Percentiles rank a stretch among this genome's conserved stretches.
phyloP scores from a whole-genome alignment of 2,888 invertebrate genomes.

The Tenthredo notha region DNA sequence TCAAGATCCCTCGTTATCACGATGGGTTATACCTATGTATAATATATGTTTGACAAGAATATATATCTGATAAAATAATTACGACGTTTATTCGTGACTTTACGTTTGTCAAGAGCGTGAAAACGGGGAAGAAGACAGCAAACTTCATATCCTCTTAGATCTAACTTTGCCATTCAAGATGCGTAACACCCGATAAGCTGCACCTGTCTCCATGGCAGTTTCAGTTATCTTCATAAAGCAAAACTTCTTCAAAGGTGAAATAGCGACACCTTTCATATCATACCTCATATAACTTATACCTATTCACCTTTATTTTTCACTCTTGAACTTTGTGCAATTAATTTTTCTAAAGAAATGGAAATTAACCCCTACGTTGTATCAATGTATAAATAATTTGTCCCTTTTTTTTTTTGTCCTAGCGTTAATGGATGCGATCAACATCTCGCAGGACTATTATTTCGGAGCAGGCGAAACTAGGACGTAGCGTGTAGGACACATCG shows the following conservation, averaged over 20 bases:
- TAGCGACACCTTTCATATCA: background rate
- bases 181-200: constrained; percentile 22
- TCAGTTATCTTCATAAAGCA: background rate
- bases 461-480: background rate
- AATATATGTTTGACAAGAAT: background rate
- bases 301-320: background rate
- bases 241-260: constrained; percentile 2
- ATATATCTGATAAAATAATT: constrained; percentile 3
- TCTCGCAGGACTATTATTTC: background rate
- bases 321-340: background rate
- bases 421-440: background rate
- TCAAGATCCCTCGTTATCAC: background rate
- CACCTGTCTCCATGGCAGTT: constrained; percentile 22
- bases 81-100: constrained; percentile 5
- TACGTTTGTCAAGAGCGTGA: background rate
- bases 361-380: background rate
- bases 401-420: background rate
- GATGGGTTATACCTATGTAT: background rate
- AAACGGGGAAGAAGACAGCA: constrained; percentile 19
- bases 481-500: background rate
- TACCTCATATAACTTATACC: background rate
- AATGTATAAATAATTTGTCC: background rate
- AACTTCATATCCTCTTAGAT: constrained; percentile 2
- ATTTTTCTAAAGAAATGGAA: background rate
- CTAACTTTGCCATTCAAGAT: constrained; percentile 30